Conservation (phyloP, 2,113 vertebrate genomes). For the Xiphorhynchus elegans region DNA sequence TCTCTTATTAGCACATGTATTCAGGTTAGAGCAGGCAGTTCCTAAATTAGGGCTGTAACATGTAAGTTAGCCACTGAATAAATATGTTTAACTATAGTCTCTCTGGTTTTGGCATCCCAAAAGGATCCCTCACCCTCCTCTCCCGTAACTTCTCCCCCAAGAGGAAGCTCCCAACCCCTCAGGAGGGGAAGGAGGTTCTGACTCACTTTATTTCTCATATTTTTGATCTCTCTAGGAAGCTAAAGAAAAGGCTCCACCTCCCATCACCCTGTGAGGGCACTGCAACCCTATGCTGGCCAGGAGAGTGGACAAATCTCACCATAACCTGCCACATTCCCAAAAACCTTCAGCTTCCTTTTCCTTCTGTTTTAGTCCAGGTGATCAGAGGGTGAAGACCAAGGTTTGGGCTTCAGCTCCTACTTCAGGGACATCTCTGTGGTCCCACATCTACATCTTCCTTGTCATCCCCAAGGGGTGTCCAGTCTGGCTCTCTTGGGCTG, state of each 20-base stretch:
- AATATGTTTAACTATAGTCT: background rate
- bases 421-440: background rate
- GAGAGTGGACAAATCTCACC: background rate
- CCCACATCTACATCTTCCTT: background rate
- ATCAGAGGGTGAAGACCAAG: background rate
- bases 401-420: background rate
- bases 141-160: background rate
- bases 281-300: rapidly evolving
- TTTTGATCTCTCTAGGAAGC: background rate
- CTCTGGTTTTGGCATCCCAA: background rate
- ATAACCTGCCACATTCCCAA: background rate
- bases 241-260: background rate
- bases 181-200: background rate
- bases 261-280: background rate
- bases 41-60: background rate
- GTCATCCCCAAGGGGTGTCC: rapidly evolving
- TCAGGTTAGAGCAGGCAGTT: background rate
- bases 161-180: background rate
- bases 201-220: background rate
- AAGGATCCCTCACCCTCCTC: background rate
- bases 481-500: background rate
- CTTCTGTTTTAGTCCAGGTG: background rate
- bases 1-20: background rate
- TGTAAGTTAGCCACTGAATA: background rate
- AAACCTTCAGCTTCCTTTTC: background rate